Evolutionary conservation across 1,140 invertebrate genomes (phyloP).

Genomic region (Pomacea maculata): DNA sequence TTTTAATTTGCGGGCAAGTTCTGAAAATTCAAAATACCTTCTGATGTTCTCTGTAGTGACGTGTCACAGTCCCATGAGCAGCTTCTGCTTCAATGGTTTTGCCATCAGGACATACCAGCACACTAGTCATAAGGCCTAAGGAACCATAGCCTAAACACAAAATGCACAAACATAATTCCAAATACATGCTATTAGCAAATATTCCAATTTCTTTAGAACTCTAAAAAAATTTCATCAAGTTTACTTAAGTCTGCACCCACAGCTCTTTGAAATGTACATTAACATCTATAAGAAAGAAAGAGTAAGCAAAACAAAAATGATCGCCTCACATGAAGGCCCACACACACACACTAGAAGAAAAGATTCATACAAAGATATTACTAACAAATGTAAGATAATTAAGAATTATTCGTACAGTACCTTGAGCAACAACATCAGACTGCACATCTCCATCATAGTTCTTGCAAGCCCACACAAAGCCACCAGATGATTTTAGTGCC

Average conservation of each 20-base stretch:
- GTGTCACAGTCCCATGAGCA: conserved; percentile 67
- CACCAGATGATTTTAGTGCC: conserved; percentile 95
- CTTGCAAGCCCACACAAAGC: conserved; percentile 99
- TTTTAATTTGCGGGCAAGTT: background rate
- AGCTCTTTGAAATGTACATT: too few species aligned
- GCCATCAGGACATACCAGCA: conserved; percentile 66
- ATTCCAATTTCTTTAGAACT: too few species aligned
- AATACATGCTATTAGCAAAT: too few species aligned
- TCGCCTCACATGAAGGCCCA: too few species aligned
- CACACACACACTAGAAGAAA: too few species aligned
- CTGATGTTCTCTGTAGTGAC: conserved; percentile 81
- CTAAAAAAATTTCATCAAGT: too few species aligned
- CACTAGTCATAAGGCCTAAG: conserved; percentile 66
- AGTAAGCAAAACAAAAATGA: too few species aligned
- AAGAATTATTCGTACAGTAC: conserved; percentile 55
- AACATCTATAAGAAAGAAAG: too few species aligned
- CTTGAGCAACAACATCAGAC: conserved; percentile 96
- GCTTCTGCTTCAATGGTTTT: conserved; percentile 67
- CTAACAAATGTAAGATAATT: too few species aligned
- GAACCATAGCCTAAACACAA: conserved; percentile 62
- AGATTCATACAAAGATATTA: too few species aligned
- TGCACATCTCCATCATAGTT: conserved; percentile 99
- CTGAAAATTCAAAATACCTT: conserved; percentile 71
- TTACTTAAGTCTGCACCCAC: too few species aligned
- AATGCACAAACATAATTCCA: too few species aligned